A percentile compares a stretch with the other conserved stretches of the same genome.
Conservation (phyloP, 2,888 invertebrate species). For the Allolobophora icterica region DNA sequence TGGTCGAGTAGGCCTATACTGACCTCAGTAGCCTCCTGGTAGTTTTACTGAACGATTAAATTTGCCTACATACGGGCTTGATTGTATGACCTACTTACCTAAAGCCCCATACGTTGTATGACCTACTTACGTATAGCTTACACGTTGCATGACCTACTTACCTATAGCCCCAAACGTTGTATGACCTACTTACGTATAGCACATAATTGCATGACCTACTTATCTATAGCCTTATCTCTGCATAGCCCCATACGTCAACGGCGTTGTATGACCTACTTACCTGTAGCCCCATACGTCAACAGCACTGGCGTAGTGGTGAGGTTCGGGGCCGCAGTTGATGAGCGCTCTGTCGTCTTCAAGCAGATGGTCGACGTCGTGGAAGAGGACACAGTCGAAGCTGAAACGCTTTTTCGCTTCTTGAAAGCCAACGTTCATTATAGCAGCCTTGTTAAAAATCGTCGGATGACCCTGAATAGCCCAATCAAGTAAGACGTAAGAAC, state of each 20-base stretch:
- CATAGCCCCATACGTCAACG: not conserved
- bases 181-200: too few species aligned
- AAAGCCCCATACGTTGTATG: too few species aligned
- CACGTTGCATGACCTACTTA: too few species aligned
- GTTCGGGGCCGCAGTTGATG: not conserved
- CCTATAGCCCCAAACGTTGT: too few species aligned
- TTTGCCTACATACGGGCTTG: too few species aligned
- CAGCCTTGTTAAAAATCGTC: constrained; percentile 19
- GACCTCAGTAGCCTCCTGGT: too few species aligned
- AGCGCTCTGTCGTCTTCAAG: not conserved
- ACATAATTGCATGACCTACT: too few species aligned
- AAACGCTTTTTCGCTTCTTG: not conserved
- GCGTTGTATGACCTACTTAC: not conserved
- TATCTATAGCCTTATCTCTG: too few species aligned
- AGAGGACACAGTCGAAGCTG: not conserved
- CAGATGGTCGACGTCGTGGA: constrained; percentile 8
- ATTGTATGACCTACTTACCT: too few species aligned
- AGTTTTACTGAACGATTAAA: too few species aligned
- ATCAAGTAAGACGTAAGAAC: not conserved
- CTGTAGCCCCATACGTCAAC: not conserved
- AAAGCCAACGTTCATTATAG: not conserved
- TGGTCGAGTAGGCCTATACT: too few species aligned
- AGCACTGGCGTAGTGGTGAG: not conserved
- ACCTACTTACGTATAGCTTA: too few species aligned
- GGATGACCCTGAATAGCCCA: not conserved